Conservation (phyloP, 2,113 vertebrate genomes). For the Clarias gariepinus region DNA sequence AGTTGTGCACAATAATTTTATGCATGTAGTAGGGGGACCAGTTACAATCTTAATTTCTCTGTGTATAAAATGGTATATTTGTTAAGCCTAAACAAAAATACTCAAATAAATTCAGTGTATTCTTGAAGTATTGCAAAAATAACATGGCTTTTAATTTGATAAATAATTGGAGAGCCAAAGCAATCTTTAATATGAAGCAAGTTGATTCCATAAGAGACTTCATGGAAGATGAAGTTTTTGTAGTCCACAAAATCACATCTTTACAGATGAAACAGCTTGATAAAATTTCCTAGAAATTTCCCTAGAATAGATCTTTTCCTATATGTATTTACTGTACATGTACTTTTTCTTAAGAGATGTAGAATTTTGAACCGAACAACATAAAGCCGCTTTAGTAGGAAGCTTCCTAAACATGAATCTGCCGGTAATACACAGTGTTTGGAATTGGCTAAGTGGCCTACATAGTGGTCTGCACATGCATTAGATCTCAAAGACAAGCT, state of each 20-base stretch:
- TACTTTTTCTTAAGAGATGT: background rate
- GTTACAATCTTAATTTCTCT: background rate
- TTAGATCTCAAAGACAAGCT: slow-evolving; percentile 1
- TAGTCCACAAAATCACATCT: too few species aligned
- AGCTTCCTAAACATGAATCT: background rate
- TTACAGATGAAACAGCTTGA: too few species aligned
- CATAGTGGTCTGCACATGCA: background rate
- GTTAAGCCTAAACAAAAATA: background rate
- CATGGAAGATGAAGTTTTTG: too few species aligned
- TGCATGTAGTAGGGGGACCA: background rate
- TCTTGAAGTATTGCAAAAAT: background rate
- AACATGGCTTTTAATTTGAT: background rate
- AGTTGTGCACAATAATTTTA: background rate
- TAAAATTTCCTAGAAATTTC: too few species aligned
- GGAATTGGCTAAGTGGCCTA: slow-evolving; percentile 2
- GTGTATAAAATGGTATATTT: background rate
- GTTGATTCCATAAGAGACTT: background rate
- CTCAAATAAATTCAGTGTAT: background rate
- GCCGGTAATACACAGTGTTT: background rate
- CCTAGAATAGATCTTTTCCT: background rate
- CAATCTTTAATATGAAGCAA: background rate
- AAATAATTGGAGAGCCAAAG: background rate
- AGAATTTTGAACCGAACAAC: background rate
- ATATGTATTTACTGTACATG: too few species aligned
- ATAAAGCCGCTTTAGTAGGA: background rate